Conservation (phyloP, 2,888 invertebrate species). For the Drosophila hamatofila region DNA sequence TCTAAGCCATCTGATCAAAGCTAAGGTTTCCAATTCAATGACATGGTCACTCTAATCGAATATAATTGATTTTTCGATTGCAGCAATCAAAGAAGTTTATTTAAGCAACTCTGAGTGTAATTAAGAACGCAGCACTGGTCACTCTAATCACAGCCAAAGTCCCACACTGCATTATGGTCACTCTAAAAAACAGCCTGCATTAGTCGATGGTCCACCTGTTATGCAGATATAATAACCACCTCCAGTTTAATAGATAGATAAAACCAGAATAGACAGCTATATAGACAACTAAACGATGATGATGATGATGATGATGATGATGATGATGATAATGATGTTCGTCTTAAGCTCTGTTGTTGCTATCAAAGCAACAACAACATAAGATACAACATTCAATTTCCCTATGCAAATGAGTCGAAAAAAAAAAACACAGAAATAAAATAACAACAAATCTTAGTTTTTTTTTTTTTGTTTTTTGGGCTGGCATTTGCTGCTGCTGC, state of each 20-base stretch:
- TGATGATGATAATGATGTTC: background rate
- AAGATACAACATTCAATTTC: constrained; percentile 70
- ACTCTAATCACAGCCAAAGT: background rate
- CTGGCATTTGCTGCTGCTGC: constrained; percentile 64
- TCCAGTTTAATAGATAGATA: constrained; percentile 10
- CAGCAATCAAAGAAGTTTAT: background rate
- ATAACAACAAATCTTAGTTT: constrained; percentile 33
- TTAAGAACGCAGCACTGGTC: background rate
- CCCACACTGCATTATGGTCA: background rate
- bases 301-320: constrained; percentile 1
- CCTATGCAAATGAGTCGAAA: constrained; percentile 70
- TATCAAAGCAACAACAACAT: constrained; percentile 37
- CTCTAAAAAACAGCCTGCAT: constrained; percentile 28
- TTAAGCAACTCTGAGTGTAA: background rate
- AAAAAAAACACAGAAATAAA: constrained; percentile 5
- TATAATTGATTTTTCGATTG: background rate
- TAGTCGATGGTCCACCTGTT: constrained; percentile 39
- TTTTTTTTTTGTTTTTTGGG: constrained; percentile 23
- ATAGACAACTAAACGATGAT: background rate
- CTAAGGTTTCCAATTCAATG: too few species aligned
- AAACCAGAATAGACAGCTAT: constrained; percentile 27
- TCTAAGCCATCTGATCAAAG: background rate
- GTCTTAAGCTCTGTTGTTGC: background rate
- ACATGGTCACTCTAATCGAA: background rate
- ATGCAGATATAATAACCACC: constrained; percentile 38